Conservation (phyloP, 2,888 invertebrate genomes). For the Tromatobia lineatoria region DNA sequence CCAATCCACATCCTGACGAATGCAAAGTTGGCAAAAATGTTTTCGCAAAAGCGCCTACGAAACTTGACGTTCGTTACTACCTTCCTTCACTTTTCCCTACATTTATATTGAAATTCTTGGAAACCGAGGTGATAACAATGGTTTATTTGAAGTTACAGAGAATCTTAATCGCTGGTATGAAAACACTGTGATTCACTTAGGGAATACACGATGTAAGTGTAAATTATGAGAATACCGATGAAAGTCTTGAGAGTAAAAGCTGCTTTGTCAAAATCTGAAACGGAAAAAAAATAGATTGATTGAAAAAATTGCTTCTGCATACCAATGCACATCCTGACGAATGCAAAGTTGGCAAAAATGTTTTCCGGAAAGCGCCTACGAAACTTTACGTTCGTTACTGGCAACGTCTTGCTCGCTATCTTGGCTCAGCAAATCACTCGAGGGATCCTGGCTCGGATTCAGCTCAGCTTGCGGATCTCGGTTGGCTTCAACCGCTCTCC, state of each 20-base stretch:
- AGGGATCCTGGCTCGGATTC: constrained; percentile 38
- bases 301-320: background rate
- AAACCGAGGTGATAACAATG: background rate
- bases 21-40: constrained; percentile 3
- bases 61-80: constrained; percentile 51
- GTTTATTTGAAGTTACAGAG: background rate
- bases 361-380: constrained; percentile 27
- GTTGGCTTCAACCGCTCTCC: background rate
- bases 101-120: background rate
- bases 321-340: background rate
- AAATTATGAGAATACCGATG: constrained; percentile 76
- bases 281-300: background rate
- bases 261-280: constrained; percentile 76
- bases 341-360: constrained; percentile 6
- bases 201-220: constrained; percentile 76
- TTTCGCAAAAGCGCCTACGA: constrained; percentile 23
- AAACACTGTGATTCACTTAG: constrained; percentile 75
- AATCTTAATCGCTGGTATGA: constrained; percentile 25
- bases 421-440: constrained; percentile 43
- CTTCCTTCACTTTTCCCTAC: too few relatives aligned
- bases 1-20: background rate
- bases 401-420: constrained; percentile 46
- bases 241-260: constrained; percentile 78
- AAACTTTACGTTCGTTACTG: constrained; percentile 49
- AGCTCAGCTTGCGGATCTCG: constrained; percentile 33